Percentiles rank a stretch among this genome's conserved stretches.
Evolutionary conservation across 2,888 invertebrate genomes (phyloP).

Genomic region (Spisula subtruncata): DNA sequence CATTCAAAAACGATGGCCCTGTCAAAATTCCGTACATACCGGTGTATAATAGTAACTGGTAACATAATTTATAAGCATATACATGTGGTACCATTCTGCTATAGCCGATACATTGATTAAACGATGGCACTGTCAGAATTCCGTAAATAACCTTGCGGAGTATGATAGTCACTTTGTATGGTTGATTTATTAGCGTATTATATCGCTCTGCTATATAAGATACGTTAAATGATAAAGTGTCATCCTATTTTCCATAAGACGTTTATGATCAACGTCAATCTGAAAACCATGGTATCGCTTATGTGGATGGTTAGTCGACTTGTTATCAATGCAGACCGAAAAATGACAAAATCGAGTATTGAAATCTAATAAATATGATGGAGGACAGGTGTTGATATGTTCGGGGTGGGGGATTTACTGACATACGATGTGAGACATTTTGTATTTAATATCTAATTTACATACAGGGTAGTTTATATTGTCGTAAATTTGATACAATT

Average conservation of each 20-base stretch:
- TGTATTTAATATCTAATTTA: constrained; percentile 11
- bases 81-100: too few relatives aligned
- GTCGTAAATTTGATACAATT: background rate
- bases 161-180: background rate
- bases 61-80: too few relatives aligned
- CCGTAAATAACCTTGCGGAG: background rate
- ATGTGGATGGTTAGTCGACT: background rate
- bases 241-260: background rate
- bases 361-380: background rate
- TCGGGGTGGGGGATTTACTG: background rate
- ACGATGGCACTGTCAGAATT: too few relatives aligned
- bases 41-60: too few relatives aligned
- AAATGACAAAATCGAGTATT: constrained; percentile 14
- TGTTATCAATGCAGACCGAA: constrained; percentile 20
- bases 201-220: background rate
- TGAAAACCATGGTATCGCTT: background rate
- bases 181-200: background rate
- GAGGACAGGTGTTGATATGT: background rate
- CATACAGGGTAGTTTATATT: background rate
- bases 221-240: background rate
- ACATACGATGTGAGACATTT: background rate
- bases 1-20: too few relatives aligned
- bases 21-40: too few relatives aligned
- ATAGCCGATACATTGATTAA: too few relatives aligned
- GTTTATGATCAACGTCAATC: background rate